Conservation (phyloP, 2,888 invertebrate genomes). For the Brenthis ino region DNA sequence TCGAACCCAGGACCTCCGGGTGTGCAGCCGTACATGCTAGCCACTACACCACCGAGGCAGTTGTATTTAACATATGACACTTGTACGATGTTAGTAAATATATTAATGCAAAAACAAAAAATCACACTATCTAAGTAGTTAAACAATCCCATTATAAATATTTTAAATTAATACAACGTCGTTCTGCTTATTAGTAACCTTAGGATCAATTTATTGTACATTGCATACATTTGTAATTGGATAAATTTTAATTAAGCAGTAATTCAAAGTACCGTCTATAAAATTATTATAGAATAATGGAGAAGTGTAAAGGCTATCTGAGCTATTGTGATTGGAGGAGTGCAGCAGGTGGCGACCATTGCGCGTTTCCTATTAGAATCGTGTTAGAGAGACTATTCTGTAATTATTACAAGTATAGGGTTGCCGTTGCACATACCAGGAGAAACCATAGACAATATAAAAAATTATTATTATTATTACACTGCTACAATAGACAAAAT, state of each 20-base stretch:
- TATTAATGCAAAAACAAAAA: too few relatives aligned
- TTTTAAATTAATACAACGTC: not conserved
- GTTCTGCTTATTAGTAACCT: not conserved
- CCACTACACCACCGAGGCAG: too few relatives aligned
- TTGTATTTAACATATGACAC: too few relatives aligned
- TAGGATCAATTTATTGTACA: conserved; percentile 10
- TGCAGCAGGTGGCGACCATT: conserved; percentile 63
- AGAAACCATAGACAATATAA: not conserved
- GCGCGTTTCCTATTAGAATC: conserved; percentile 77
- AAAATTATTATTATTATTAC: not conserved
- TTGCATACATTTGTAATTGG: conserved; percentile 11
- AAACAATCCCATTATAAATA: too few relatives aligned
- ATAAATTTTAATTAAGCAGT: conserved; percentile 20
- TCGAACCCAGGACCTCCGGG: too few relatives aligned
- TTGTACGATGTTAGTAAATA: too few relatives aligned
- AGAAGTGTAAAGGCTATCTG: conserved; percentile 17
- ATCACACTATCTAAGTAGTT: too few relatives aligned
- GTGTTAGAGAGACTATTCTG: conserved; percentile 64
- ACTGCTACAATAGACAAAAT: not conserved
- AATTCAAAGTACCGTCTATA: conserved; percentile 19
- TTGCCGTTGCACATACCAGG: conserved; percentile 25
- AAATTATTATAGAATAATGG: conserved; percentile 24
- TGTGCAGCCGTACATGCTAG: too few relatives aligned
- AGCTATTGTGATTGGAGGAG: conserved; percentile 51
- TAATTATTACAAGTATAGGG: conserved; percentile 60